A percentile compares a stretch with the other conserved stretches of the same genome.
These are phyloP conservation scores for Tiphia femorata DNA, from an alignment of 2,888 invertebrate genomes.

Conservation along the genomic window DNA sequence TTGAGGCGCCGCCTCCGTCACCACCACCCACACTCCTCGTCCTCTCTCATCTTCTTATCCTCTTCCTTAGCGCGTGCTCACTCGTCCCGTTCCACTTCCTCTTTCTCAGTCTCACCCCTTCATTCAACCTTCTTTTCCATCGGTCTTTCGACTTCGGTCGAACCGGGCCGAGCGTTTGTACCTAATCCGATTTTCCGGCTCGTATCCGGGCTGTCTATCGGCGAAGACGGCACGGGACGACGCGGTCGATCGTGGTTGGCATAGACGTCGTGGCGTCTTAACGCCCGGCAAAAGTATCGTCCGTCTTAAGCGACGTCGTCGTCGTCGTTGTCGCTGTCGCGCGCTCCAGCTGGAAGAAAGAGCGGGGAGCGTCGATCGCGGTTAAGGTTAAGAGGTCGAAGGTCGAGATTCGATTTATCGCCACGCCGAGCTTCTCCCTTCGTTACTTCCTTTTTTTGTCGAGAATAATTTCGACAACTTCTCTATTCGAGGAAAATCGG, in stretches of 20 bases:
- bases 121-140: too few species aligned
- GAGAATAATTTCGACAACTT: too few species aligned
- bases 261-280: too few species aligned
- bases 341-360: not conserved
- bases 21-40: not conserved
- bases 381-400: not conserved
- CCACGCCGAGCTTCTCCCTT: too few species aligned
- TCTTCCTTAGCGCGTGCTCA: not conserved
- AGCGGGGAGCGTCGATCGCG: not conserved
- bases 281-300: too few species aligned
- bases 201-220: slow-evolving; percentile 31
- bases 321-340: not conserved
- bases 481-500: too few species aligned
- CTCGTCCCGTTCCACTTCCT: not conserved
- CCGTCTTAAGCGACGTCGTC: too few species aligned
- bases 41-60: not conserved
- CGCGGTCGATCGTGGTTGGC: not conserved
- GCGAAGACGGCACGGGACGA: slow-evolving; percentile 15
- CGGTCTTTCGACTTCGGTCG: slow-evolving; percentile 13
- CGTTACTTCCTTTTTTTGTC: too few species aligned
- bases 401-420: too few species aligned
- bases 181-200: slow-evolving; percentile 48
- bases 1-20: slow-evolving; percentile 28
- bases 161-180: slow-evolving; percentile 29
- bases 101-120: too few species aligned